phyloP scores from a whole-genome alignment of 2,113 vertebrate genomes.

The Anseranas semipalmata region DNA sequence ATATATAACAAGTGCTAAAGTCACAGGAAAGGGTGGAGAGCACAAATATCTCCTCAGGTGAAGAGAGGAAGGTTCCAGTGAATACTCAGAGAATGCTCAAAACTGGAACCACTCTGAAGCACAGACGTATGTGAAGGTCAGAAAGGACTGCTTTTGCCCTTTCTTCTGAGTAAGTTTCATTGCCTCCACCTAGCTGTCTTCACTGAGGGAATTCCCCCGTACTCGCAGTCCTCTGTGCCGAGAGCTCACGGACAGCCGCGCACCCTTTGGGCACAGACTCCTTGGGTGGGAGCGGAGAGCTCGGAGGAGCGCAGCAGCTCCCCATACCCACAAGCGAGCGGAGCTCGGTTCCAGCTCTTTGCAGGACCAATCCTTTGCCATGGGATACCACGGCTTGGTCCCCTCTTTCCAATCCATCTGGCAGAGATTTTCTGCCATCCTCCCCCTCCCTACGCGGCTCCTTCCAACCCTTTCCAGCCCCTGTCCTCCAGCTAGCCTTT shows the following conservation, averaged over 20 bases:
- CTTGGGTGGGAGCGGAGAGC: not conserved
- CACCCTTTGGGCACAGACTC: not conserved
- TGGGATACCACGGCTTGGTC: not conserved
- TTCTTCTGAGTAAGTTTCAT: not conserved
- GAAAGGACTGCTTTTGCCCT: not conserved
- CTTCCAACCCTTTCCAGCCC: not conserved
- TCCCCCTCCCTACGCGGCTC: not conserved
- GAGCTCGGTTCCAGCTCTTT: not conserved
- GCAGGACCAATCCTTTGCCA: not conserved
- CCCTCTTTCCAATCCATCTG: not conserved
- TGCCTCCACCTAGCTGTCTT: not conserved
- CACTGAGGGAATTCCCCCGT: not conserved
- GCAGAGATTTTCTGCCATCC: not conserved
- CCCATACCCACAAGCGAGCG: fast-evolving
- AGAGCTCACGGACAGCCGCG: not conserved
- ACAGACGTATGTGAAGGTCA: not conserved
- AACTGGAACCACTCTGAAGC: not conserved
- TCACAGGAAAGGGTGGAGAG: slow-evolving; percentile 34
- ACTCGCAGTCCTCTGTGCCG: fast-evolving
- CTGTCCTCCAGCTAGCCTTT: not conserved
- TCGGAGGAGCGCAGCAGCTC: not conserved
- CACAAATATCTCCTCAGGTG: not conserved
- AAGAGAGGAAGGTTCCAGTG: not conserved
- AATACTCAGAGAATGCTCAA: fast-evolving
- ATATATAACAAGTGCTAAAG: slow-evolving; percentile 17